These are phyloP conservation scores for Eustalomyia histrio DNA, from an alignment of 2,888 invertebrate genomes.

Conservation along the genomic window DNA sequence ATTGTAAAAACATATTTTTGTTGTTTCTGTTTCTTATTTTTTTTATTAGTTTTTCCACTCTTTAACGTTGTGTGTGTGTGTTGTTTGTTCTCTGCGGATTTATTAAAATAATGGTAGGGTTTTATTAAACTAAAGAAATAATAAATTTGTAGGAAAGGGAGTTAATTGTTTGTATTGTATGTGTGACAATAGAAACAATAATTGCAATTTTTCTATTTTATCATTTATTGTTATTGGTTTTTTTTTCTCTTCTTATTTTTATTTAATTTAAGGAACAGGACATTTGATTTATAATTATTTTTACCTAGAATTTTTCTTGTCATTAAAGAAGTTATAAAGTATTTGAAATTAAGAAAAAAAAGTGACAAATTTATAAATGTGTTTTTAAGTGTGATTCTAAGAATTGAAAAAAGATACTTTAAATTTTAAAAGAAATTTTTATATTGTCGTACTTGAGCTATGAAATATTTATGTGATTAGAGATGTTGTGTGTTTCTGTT, in stretches of 20 bases:
- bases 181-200: conserved; percentile 64
- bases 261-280: conserved; percentile 48
- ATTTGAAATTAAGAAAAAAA: conserved; percentile 10
- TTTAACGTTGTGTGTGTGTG: background rate
- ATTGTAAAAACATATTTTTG: conserved; percentile 57
- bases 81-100: conserved; percentile 46
- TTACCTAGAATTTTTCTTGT: conserved; percentile 46
- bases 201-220: conserved; percentile 62
- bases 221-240: conserved; percentile 33
- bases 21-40: conserved; percentile 20
- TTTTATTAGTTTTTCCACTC: background rate
- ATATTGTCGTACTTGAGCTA: conserved; percentile 16
- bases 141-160: conserved; percentile 35
- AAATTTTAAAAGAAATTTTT: conserved; percentile 3
- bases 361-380: conserved; percentile 37
- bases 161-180: conserved; percentile 64
- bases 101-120: conserved; percentile 38
- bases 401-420: conserved; percentile 17
- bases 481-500: no score
- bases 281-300: conserved; percentile 64
- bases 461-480: conserved; percentile 26
- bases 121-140: conserved; percentile 38
- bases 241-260: conserved; percentile 26
- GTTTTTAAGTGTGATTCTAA: conserved; percentile 41
- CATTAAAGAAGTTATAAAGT: conserved; percentile 45